Conservation (phyloP, 2,888 invertebrate genomes). For the Drosophila longiperda region DNA sequence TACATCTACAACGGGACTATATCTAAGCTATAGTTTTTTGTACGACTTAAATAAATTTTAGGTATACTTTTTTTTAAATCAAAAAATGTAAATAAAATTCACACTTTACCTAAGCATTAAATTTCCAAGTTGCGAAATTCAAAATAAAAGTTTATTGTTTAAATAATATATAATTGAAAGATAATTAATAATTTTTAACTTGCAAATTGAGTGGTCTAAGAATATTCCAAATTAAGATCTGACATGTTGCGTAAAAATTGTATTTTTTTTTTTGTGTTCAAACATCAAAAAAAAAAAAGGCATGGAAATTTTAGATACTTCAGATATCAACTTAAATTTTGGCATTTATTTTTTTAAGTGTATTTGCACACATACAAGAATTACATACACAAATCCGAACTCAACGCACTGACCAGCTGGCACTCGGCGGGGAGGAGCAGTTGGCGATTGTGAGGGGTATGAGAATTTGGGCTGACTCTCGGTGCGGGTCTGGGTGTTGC, state of each 20-base stretch:
- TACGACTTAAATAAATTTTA: not conserved
- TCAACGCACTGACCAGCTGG: constrained; percentile 5
- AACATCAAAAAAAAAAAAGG: too few relatives aligned
- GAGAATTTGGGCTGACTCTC: not conserved
- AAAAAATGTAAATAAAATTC: not conserved
- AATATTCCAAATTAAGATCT: not conserved
- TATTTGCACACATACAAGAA: not conserved
- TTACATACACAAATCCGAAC: not conserved
- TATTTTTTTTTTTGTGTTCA: not conserved
- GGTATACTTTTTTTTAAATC: not conserved
- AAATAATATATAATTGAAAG: not conserved
- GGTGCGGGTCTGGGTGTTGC: not conserved
- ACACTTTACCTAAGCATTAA: not conserved
- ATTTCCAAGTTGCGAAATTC: not conserved
- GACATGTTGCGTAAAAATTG: not conserved
- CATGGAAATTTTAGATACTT: not conserved
- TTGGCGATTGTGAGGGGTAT: not conserved
- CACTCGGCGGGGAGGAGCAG: too few relatives aligned
- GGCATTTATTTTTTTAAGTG: not conserved
- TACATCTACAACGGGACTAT: not conserved
- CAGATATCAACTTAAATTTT: not conserved
- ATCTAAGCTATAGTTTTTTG: not conserved
- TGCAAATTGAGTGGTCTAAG: not conserved
- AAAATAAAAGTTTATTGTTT: not conserved
- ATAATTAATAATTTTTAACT: not conserved